Percentiles rank a stretch among this genome's conserved stretches.
Conservation (phyloP, 1,140 invertebrate genomes). For the Euura saliciscinereae region DNA sequence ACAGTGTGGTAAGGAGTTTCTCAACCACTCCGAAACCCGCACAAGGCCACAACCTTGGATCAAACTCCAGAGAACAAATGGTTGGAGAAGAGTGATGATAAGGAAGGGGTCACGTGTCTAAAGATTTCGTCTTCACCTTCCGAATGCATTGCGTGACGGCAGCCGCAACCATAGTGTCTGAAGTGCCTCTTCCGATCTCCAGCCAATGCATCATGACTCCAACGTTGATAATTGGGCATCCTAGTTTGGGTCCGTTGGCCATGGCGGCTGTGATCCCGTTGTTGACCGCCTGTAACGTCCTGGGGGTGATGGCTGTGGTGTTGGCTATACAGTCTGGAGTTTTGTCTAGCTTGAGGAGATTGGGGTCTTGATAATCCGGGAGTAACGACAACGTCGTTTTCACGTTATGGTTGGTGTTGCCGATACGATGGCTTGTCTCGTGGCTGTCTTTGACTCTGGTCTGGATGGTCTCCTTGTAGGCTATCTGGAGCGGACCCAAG, state of each 20-base stretch:
- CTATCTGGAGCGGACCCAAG: constrained; percentile 92
- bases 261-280: constrained; percentile 71
- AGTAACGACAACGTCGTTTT: constrained; percentile 66
- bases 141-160: constrained; percentile 78
- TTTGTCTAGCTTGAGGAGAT: constrained; percentile 66
- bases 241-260: constrained; percentile 73
- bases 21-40: too few species aligned
- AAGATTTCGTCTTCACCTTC: constrained; percentile 61
- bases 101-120: too few species aligned
- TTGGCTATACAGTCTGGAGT: constrained; percentile 69
- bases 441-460: constrained; percentile 60
- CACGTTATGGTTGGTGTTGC: constrained; percentile 62
- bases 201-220: constrained; percentile 80
- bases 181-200: constrained; percentile 72
- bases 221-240: constrained; percentile 74
- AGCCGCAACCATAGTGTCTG: constrained; percentile 79
- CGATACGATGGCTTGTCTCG: constrained; percentile 71
- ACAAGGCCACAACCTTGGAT: too few species aligned
- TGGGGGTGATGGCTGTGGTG: constrained; percentile 66
- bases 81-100: too few species aligned
- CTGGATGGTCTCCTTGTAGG: constrained; percentile 84
- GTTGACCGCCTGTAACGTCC: constrained; percentile 64
- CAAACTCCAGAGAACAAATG: too few species aligned
- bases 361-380: constrained; percentile 47
- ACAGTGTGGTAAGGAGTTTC: neutral